Percentiles rank a stretch among this genome's conserved stretches.
These are phyloP conservation scores for Lordiphosa andalusiaca DNA, from an alignment of 2,888 invertebrate genomes.

Conservation along the genomic window DNA sequence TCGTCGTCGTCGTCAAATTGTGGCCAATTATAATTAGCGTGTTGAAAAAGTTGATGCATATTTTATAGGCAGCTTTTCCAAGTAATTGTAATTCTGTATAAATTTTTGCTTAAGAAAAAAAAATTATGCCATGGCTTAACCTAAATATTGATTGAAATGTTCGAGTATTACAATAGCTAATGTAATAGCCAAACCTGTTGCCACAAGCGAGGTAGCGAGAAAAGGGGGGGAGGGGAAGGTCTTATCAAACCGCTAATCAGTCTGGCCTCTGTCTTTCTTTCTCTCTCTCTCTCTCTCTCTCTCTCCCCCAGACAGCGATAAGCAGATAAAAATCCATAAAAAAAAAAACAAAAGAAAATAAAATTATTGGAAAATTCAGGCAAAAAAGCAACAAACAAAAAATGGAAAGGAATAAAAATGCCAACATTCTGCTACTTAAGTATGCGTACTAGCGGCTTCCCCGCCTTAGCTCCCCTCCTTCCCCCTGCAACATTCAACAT, in stretches of 20 bases:
- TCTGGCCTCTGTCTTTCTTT: not conserved
- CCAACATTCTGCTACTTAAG: constrained; percentile 34
- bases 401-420: constrained; percentile 10
- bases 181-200: constrained; percentile 14
- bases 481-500: not conserved
- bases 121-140: constrained; percentile 35
- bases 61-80: constrained; percentile 6
- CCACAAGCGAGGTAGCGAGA: not conserved
- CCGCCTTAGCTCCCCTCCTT: not conserved
- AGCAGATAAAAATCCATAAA: constrained; percentile 4
- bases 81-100: constrained; percentile 7
- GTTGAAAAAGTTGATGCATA: not conserved
- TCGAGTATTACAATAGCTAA: not conserved
- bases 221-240: not conserved
- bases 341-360: not conserved
- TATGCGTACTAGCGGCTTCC: constrained; percentile 38
- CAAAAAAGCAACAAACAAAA: constrained; percentile 11
- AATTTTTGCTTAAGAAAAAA: not conserved
- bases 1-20: constrained; percentile 1
- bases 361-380: constrained; percentile 37
- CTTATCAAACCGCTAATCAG: constrained; percentile 4
- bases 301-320: not conserved
- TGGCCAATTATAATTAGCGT: constrained; percentile 4
- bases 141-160: constrained; percentile 32
- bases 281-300: too few species aligned